Conservation (phyloP, 2,888 invertebrate genomes). For the Barypeithes pellucidus region DNA sequence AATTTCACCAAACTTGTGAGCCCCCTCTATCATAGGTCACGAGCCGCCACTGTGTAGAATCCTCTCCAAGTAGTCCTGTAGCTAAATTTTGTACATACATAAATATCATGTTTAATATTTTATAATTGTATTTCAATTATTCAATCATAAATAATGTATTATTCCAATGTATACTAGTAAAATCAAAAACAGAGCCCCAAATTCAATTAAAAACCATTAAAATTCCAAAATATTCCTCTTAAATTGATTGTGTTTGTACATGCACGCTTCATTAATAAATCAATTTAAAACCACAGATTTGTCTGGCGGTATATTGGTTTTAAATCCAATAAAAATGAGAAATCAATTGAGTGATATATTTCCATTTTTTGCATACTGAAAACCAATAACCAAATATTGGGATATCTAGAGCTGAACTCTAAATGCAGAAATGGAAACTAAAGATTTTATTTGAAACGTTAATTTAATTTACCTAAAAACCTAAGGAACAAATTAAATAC, state of each 20-base stretch:
- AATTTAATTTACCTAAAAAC: too few relatives aligned
- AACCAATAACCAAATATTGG: too few relatives aligned
- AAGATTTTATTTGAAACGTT: too few relatives aligned
- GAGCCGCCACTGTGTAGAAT: too few relatives aligned
- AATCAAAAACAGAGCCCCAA: not conserved
- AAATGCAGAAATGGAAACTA: too few relatives aligned
- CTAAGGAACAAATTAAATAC: too few relatives aligned
- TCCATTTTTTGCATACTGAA: not conserved
- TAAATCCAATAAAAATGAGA: slow-evolving; percentile 22
- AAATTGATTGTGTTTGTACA: slow-evolving; percentile 11
- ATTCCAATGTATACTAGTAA: not conserved
- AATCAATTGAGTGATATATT: slow-evolving; percentile 16
- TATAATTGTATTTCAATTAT: not conserved
- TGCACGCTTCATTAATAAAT: slow-evolving; percentile 21
- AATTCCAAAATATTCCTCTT: not conserved
- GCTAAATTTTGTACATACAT: too few relatives aligned
- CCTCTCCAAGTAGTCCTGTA: too few relatives aligned
- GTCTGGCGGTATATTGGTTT: slow-evolving; percentile 8
- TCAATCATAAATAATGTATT: not conserved
- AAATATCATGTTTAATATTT: not conserved
- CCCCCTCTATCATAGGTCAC: too few relatives aligned
- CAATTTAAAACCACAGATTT: slow-evolving; percentile 16
- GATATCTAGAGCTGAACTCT: too few relatives aligned
- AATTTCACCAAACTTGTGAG: too few relatives aligned
- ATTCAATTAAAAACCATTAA: slow-evolving; percentile 13